Evolutionary conservation across 2,113 vertebrate genomes (phyloP), one percentile per base, ranked within the genome.

Genomic region (Vidua chalybeata): DNA sequence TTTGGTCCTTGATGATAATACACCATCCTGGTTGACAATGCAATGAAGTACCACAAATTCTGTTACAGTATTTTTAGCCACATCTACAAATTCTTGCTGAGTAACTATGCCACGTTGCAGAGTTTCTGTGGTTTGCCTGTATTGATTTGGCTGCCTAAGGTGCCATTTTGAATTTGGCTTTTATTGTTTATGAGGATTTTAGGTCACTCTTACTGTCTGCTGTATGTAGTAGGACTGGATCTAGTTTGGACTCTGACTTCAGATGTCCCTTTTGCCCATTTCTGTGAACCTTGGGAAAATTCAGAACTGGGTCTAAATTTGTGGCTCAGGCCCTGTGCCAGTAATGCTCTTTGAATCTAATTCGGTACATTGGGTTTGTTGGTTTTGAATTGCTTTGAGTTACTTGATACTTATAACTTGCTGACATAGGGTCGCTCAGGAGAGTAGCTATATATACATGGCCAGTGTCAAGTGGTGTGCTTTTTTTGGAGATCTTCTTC

Each of bases 351-450:
- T 96, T 90, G 86, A 93, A 89, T 92, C 96, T 96, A 96, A 96
- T 95, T 96, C 5, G 3, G 96, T 96, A 48, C 69, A 58, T 88
- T 79, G 83, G 92, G 81, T 93, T 96, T 94, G 92, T 95, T 96
- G 96, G 96, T 95, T 96, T 96, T 96, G 86, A 96, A 89, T 96
- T 96, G 90, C 96, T 97, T 96, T 93, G 86, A 79, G 93, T 94
- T 91, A 95, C 79, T 95, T 91, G 94, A 96, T 96, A 86, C 89
- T 93, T 93, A 13, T 3, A 72, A 95, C 92, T 96, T 95, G 88
- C 92, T 95, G 95, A 95, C 93, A 90, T 46, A 81, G 73, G 68
- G 84, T 91, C 17, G 2, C 85, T 90, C 77, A 89, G 92, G 83
- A 94, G 52, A 86, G 68, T 41, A 51, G 54, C 84, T 91, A 94